Evolutionary conservation across 2,797 vertebrate genomes (phyloP), one percentile per base, ranked within the genome.

Genomic region (Balearica regulorum): DNA sequence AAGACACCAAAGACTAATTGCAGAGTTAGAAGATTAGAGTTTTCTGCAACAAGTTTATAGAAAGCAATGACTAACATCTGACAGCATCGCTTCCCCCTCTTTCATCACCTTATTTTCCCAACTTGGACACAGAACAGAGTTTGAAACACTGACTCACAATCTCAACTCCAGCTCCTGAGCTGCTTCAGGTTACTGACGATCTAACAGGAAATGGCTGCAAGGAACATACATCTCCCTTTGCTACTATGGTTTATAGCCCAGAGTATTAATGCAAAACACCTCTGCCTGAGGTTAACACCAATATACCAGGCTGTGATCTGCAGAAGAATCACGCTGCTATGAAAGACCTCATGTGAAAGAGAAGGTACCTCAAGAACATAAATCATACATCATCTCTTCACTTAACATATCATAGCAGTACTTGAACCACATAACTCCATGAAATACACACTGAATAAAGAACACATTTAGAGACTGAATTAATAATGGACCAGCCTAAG

Each of bases 61-160:
- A 33, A 49, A 39, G 51, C 64, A 54, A 15, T 11, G 28, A 73
- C 31, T 54, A 37, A 41, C 69, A 35, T 15, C 61, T 58, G 86
- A 37, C 57, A 81, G 31, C 35, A 3, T 16, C n/a, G 1, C 7
- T n/a, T 44, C 7, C 21, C 5, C 9, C 7, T 22, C 13, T 18
- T 22, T 4, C 44, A 12, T 17, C 41, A 16, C 14, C 26, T 43
- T 29, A 3, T 17, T 83, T 51, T 77, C 61, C 60, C 65, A 57
- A 3, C 81, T 61, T 66, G 28, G 28, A 68, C 79, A 21, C 9
- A 24, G 48, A 25, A 35, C n/a, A 37, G 31, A 41, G 16, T 5
- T 7, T 5, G 9, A 55, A 72, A 75, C 78, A 43, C 62, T 16
- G 19, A 21, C 10, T 76, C 62, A 26, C 0, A 0, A 33, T 14